phyloP scores from a whole-genome alignment of 2,888 invertebrate genomes.

The Leptinotarsa rubiginosa region DNA sequence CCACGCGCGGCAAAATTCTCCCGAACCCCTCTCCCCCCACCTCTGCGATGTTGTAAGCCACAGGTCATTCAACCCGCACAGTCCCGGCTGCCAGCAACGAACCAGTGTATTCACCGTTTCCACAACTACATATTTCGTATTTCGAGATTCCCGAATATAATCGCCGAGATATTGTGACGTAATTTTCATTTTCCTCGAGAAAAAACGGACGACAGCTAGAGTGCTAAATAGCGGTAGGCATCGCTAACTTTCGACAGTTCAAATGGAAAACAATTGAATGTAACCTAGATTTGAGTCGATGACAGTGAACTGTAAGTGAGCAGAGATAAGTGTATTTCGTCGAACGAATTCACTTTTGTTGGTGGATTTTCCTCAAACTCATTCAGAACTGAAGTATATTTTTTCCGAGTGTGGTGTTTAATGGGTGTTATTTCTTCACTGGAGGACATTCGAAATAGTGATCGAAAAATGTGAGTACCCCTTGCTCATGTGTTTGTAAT shows the following conservation, averaged over 20 bases:
- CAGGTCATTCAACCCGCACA: slow-evolving; percentile 67
- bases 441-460: slow-evolving; percentile 19
- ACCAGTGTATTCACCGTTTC: slow-evolving; percentile 61
- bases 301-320: slow-evolving; percentile 9
- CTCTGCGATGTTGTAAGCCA: slow-evolving; percentile 59
- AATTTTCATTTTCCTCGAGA: slow-evolving; percentile 28
- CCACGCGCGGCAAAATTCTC: slow-evolving; percentile 64
- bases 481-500: slow-evolving; percentile 1
- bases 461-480: slow-evolving; percentile 56
- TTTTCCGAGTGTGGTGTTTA: slow-evolving; percentile 28
- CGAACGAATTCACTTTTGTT: not conserved
- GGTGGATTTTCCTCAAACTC: slow-evolving; percentile 4
- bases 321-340: slow-evolving; percentile 11
- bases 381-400: slow-evolving; percentile 11
- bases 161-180: slow-evolving; percentile 20
- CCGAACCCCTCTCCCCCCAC: slow-evolving; percentile 53
- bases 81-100: slow-evolving; percentile 63
- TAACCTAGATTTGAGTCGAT: slow-evolving; percentile 42
- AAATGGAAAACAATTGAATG: slow-evolving; percentile 34
- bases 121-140: slow-evolving; percentile 62
- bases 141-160: slow-evolving; percentile 38
- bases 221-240: slow-evolving; percentile 21
- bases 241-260: slow-evolving; percentile 28
- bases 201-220: not conserved
- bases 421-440: slow-evolving; percentile 35